Percentiles rank a stretch among this genome's conserved stretches.
These are phyloP conservation scores for Drosophila funebris DNA, from an alignment of 1,140 invertebrate species.

Conservation along the genomic window DNA sequence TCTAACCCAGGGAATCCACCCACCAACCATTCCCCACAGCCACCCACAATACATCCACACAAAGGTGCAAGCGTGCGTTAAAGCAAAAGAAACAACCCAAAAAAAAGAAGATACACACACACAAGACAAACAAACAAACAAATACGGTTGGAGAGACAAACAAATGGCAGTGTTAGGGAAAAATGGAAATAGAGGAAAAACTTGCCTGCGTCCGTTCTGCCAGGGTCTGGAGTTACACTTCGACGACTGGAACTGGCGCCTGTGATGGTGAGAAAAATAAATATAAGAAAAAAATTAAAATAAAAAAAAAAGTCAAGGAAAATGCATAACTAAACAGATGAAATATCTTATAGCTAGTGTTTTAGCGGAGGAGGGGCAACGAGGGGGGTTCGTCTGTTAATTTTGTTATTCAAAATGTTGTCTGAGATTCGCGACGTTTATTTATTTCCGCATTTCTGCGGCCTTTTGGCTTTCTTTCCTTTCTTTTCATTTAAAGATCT, in stretches of 20 bases:
- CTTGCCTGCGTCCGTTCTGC: constrained; percentile 57
- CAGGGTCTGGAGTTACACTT: constrained; percentile 47
- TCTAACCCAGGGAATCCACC: constrained; percentile 6
- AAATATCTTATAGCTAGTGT: constrained; percentile 9
- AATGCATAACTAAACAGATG: constrained; percentile 74
- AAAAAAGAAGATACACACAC: constrained; percentile 1
- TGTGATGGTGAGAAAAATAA: constrained; percentile 54
- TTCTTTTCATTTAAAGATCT: constrained; percentile 14
- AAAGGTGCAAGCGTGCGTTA: constrained; percentile 79
- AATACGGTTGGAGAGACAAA: constrained; percentile 1
- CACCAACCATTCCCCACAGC: background rate
- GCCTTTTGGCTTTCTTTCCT: constrained; percentile 48
- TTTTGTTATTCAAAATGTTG: constrained; percentile 82
- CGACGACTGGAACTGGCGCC: constrained; percentile 48
- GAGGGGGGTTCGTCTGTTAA: constrained; percentile 62
- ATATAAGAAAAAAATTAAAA: constrained; percentile 60
- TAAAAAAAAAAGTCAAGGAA: constrained; percentile 30
- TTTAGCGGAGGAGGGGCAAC: constrained; percentile 4
- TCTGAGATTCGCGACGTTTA: constrained; percentile 76
- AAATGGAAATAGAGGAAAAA: constrained; percentile 37
- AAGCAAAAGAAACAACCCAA: constrained; percentile 45
- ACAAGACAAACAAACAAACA: constrained; percentile 3
- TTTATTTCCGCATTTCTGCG: constrained; percentile 75
- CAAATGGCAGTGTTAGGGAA: constrained; percentile 8
- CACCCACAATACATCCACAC: constrained; percentile 6